Base-by-base conservation (phyloP, 2,113 vertebrate species). In the Dicerorhinus sumatrensis region DNA sequence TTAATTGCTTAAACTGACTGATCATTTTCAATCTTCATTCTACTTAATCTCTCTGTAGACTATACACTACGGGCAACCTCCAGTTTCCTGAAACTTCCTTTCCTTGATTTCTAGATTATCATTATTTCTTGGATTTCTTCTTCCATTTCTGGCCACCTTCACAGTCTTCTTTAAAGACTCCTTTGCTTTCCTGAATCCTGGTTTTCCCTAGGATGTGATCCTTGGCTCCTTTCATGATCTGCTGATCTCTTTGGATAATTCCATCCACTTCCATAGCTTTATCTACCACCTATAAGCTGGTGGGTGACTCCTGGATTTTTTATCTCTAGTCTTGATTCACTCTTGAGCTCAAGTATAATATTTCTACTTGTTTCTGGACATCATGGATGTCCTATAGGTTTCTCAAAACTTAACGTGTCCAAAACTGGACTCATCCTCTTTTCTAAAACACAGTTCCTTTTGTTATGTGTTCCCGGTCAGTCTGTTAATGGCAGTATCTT, bases 41-140 rank as follows among this genome's bases (percentile, higher is more conserved):
- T 90, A 27, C 31, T 76, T 97, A 33, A 70, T 93, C 27, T 94
- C 39, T 92, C 46, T 96, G 13, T 87, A 54, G 75, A 42, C 23
- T 60, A 1, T 67, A 63, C 0, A 39, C 7, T 87, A 60, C 63
- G 18, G 56, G 16, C 33, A 94, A 60, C 29, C 8, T 94, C 21
- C 11, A 92, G 39, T 94, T 91, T 85, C 93, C 90, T 56, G 42
- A 89, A 92, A 69, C 12, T 46, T 88, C 9, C 12, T 85, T 89
- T 83, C 14, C 29, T 94, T 90, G 84, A 69, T 96, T 88, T 91
- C 76, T 94, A 56, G 60, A 86, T 95, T 36, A 46, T 81, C 16
- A 51, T 82, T 87, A 63, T 91, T 95, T 87, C 67, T 95, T 92
- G 20, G 33, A 67, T 85, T 91, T 94, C 51, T 89, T 72, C 69